Conservation (phyloP, 2,797 vertebrate genomes). For the Tolypeutes matacus region DNA sequence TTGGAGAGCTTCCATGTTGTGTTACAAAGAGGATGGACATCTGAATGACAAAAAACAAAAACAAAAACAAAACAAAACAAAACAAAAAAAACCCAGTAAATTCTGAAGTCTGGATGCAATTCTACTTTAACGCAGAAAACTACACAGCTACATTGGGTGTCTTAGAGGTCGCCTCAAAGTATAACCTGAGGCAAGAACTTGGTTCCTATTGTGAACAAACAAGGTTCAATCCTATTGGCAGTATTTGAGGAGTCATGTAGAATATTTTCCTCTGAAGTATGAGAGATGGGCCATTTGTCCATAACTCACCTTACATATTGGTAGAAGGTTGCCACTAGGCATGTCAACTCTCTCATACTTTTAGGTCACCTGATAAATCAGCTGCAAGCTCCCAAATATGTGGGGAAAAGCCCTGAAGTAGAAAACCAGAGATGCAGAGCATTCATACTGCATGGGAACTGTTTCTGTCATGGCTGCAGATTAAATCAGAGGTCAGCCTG, state of each 20-base stretch:
- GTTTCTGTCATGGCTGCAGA: background rate
- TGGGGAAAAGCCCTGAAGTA: background rate
- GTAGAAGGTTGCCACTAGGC: background rate
- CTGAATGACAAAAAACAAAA: background rate
- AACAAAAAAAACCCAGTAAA: background rate
- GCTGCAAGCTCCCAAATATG: background rate
- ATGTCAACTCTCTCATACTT: background rate
- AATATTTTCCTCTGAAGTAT: background rate
- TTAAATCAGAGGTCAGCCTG: background rate
- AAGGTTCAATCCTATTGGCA: background rate
- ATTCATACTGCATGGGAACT: background rate
- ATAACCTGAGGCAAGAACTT: background rate
- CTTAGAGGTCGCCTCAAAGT: background rate
- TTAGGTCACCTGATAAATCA: background rate
- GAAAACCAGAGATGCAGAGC: background rate
- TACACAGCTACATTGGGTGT: background rate
- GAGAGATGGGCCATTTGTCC: background rate
- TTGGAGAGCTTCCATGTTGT: background rate
- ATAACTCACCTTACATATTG: background rate
- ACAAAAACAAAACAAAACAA: no score
- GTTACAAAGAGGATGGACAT: background rate
- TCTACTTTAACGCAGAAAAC: background rate
- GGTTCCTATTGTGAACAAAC: background rate
- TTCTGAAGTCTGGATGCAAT: background rate
- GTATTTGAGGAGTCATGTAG: background rate